Base-by-base conservation (phyloP, 2,797 vertebrate genomes). In the Rhodeus uyekii region DNA sequence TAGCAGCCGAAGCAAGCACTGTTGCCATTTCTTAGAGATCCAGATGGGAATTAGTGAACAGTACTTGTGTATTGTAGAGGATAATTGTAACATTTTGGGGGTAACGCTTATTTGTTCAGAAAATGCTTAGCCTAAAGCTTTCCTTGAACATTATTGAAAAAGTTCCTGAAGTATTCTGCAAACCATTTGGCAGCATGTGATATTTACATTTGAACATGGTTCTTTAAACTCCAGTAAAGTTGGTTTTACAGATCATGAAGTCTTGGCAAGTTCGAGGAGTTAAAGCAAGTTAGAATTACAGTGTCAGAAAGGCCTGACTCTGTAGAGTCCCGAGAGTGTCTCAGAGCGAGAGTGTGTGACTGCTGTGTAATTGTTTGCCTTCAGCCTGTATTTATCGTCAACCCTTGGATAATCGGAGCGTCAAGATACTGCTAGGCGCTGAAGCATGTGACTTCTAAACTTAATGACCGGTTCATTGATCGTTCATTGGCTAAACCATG, bases 351-450 rank as follows among this genome's bases (percentile, higher is more conserved):
- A 50, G 34, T 46, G 81, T 76, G 67, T 69, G 75, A 75, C 24
- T 48, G 60, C 63, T 69, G 77, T 80, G 72, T 79, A 80, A 80
- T 80, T 78, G 82, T 84, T 84, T 72, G 77, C 38, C 27, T 73
- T 84, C 60, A 79, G 58, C 55, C 64, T 77, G 67, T 77, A 72
- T 78, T 83, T 72, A 71, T 83, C 32, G 13, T 38, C 65, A 60
- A 50, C 64, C 55, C 46, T 65, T 32, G 36, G 60, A 75, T 64
- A 75, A 67, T 64, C 80, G 0, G 46, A 55, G 46, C 74, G 79
- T 81, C 71, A 58, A 18, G 80, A 65, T 67, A 29, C 71, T 22
- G 27, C n/a, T 55, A 18, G 71, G 71, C 22, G n/a, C 58, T 67
- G 80, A 81, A 65, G 46, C 60, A n/a, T 65, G 60, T 44, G 48